Conservation (phyloP, 2,888 invertebrate genomes). For the Nebria brevicollis region DNA sequence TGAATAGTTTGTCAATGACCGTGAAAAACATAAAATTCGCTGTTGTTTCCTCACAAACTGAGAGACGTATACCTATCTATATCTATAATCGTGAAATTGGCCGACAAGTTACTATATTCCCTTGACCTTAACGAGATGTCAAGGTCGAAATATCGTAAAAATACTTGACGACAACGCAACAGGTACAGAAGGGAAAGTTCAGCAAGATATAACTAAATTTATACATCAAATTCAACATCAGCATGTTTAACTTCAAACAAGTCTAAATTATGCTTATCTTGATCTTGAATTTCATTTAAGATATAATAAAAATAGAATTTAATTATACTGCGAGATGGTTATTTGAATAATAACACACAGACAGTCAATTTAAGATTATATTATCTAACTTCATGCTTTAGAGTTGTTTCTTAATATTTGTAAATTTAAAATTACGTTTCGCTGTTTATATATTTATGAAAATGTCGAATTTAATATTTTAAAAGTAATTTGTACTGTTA, state of each 20-base stretch:
- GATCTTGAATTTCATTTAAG: not conserved
- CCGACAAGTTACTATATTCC: constrained; percentile 23
- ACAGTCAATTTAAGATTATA: too few relatives aligned
- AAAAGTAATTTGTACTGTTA: too few relatives aligned
- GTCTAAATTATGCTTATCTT: not conserved
- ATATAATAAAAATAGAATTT: not conserved
- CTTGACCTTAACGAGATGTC: constrained; percentile 41
- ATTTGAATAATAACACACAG: not conserved
- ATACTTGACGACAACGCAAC: constrained; percentile 45
- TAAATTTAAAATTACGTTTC: too few relatives aligned
- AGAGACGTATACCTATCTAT: not conserved
- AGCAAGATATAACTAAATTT: constrained; percentile 2
- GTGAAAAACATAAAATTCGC: constrained; percentile 17
- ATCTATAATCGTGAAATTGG: constrained; percentile 35
- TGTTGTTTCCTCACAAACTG: constrained; percentile 2
- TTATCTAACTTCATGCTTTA: too few relatives aligned
- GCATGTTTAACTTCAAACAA: not conserved
- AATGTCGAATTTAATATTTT: too few relatives aligned
- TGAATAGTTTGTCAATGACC: constrained; percentile 39
- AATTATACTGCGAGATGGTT: not conserved
- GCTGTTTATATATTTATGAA: too few relatives aligned
- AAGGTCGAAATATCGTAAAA: constrained; percentile 42
- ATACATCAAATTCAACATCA: not conserved
- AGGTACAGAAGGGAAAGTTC: constrained; percentile 43
- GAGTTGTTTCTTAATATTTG: too few relatives aligned